Evolutionary conservation across 2,113 vertebrate genomes (phyloP).

Genomic region (Lontra canadensis): DNA sequence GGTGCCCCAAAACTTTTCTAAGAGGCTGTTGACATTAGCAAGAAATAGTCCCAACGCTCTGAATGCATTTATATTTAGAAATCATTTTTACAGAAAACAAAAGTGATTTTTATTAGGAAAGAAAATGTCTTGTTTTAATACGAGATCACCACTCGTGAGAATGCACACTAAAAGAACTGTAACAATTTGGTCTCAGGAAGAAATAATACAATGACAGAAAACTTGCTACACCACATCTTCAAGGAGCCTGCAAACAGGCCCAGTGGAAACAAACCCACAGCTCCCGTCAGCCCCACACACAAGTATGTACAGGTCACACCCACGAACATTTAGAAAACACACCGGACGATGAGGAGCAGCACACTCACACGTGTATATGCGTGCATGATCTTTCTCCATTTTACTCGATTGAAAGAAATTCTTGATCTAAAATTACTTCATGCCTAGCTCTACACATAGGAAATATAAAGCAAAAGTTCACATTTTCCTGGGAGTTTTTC

Average conservation of each 20-base stretch:
- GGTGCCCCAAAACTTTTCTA: not conserved
- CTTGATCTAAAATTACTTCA: not conserved
- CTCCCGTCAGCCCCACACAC: not conserved
- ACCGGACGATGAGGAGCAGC: not conserved
- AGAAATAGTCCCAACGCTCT: not conserved
- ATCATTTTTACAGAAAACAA: slow-evolving; percentile 36
- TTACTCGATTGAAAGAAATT: slow-evolving; percentile 1
- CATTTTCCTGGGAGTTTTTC: not conserved
- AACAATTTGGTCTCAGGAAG: not conserved
- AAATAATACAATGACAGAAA: not conserved
- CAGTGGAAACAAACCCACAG: not conserved
- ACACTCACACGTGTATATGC: not conserved
- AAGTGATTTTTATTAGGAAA: not conserved
- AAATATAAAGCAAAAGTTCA: not conserved
- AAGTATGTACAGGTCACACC: not conserved
- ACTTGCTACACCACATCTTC: not conserved
- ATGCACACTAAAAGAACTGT: not conserved
- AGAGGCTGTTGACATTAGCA: not conserved
- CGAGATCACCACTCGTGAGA: not conserved
- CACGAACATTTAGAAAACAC: not conserved
- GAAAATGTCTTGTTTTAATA: slow-evolving; percentile 32
- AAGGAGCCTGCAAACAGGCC: not conserved
- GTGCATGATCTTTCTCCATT: not conserved
- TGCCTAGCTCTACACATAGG: not conserved
- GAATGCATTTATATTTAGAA: slow-evolving; percentile 12